Evolutionary conservation across 2,888 invertebrate genomes (phyloP).

Genomic region (Sepiola atlantica): DNA sequence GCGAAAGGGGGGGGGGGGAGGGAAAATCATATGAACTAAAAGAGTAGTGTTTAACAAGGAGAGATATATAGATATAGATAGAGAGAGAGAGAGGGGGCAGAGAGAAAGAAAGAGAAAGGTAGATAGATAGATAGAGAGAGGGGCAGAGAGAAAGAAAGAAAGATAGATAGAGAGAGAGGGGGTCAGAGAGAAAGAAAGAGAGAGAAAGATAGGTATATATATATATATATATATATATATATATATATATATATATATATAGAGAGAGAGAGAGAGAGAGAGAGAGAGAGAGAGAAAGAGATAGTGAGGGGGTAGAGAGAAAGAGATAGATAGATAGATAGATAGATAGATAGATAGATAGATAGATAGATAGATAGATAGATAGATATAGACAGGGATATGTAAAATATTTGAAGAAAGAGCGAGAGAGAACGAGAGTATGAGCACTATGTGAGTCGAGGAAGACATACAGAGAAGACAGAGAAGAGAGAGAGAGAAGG

Average conservation of each 20-base stretch:
- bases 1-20: too few species aligned
- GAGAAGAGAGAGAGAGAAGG: not conserved
- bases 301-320: not conserved
- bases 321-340: not conserved
- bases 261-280: not conserved
- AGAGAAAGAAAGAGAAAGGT: not conserved
- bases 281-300: not conserved
- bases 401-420: not conserved
- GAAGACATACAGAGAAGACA: not conserved
- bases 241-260: too few species aligned
- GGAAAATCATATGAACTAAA: not conserved
- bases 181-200: not conserved
- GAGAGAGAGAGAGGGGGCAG: not conserved
- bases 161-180: not conserved
- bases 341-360: not conserved
- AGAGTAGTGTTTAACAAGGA: not conserved
- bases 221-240: too few species aligned
- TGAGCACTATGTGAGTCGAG: not conserved
- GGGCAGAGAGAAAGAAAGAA: not conserved
- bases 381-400: not conserved
- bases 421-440: not conserved
- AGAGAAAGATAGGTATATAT: not conserved
- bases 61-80: not conserved
- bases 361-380: not conserved
- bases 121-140: not conserved